These are phyloP conservation scores for Hystrix brachyura DNA, from an alignment of 2,113 vertebrate genomes.

Conservation along the genomic window DNA sequence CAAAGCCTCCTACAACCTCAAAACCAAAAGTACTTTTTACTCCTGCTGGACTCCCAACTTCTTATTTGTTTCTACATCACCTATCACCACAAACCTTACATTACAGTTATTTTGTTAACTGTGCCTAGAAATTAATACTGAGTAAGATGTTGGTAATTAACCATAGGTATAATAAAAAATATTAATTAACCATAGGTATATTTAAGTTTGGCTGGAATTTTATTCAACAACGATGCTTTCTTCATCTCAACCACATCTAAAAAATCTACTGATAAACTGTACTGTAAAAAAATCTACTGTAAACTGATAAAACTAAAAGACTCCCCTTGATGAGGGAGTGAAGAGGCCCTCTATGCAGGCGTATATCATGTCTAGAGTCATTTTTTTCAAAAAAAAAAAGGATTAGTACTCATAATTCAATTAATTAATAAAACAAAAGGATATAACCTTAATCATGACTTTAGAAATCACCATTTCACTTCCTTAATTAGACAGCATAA, in stretches of 20 bases:
- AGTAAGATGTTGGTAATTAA: background rate
- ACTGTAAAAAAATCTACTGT: background rate
- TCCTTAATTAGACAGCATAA: conserved; percentile 28
- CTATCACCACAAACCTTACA: background rate
- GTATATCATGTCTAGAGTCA: background rate
- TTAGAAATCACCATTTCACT: background rate
- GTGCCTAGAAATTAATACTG: conserved; percentile 22
- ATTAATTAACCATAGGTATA: background rate
- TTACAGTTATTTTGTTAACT: conserved; percentile 11
- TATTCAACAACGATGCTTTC: conserved; percentile 24
- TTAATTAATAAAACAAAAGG: conserved; percentile 25
- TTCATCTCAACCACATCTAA: background rate
- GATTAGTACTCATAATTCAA: background rate
- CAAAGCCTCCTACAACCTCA: background rate
- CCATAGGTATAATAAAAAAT: no score
- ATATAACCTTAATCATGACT: conserved; percentile 8
- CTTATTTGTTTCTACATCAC: background rate
- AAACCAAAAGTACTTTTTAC: background rate
- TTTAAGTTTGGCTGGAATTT: conserved; percentile 32
- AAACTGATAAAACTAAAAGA: background rate
- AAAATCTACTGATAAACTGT: no score
- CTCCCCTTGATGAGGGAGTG: background rate
- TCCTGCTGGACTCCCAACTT: background rate
- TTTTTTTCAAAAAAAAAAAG: background rate
- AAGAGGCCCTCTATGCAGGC: background rate